Evolutionary conservation across 2,797 vertebrate genomes (phyloP).

Genomic region (Syndactyla subalaris): DNA sequence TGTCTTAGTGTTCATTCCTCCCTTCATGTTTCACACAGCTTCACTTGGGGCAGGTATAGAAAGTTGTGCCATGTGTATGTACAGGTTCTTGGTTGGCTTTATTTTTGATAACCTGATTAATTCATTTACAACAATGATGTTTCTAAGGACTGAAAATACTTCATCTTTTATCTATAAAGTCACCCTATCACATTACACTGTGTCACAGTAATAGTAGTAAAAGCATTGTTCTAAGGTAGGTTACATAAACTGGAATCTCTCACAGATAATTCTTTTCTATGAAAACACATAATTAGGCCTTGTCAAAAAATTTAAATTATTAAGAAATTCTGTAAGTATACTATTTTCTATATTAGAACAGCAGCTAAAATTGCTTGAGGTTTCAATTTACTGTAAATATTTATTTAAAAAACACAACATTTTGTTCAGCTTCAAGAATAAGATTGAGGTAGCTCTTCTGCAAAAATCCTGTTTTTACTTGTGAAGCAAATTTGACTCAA

Average conservation of each 20-base stretch:
- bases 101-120: background rate
- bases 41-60: background rate
- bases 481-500: background rate
- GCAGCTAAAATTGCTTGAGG: background rate
- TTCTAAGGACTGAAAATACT: background rate
- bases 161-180: background rate
- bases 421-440: background rate
- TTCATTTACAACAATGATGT: background rate
- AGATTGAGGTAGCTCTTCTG: background rate
- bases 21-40: background rate
- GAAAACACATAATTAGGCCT: background rate
- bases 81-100: background rate
- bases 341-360: background rate
- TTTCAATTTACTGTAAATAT: background rate
- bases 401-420: background rate
- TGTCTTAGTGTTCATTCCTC: background rate
- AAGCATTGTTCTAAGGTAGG: background rate
- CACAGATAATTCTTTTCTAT: background rate
- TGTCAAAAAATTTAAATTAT: background rate
- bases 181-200: accelerated
- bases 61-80: accelerated
- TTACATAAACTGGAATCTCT: background rate
- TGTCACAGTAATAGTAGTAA: background rate
- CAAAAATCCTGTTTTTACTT: background rate
- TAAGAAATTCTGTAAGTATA: background rate